phyloP scores from a whole-genome alignment of 2,113 vertebrate species.

The Percopsis transmontana region DNA sequence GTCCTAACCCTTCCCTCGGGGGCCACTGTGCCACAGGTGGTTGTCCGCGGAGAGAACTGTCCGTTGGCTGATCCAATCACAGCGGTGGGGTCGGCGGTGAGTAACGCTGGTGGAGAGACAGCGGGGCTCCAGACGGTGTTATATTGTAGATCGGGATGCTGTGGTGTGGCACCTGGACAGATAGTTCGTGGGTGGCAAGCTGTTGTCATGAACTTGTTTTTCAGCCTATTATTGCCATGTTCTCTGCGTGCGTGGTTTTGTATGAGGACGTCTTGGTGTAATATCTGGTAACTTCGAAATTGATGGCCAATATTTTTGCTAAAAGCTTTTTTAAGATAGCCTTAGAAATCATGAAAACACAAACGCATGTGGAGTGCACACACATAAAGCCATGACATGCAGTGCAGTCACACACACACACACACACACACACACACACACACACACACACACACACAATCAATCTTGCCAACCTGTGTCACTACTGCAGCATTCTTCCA shows the following conservation, averaged over 20 bases:
- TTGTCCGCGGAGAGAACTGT: conserved; percentile 38
- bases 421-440: neutral
- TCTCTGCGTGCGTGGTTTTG: conserved; percentile 37
- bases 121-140: conserved; percentile 22
- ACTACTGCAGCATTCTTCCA: neutral
- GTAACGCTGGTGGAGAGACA: conserved; percentile 47
- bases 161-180: conserved; percentile 62
- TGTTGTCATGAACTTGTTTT: conserved; percentile 74
- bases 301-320: too few species aligned
- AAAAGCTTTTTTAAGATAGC: too few species aligned
- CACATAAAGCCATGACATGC: conserved; percentile 57
- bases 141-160: conserved; percentile 44
- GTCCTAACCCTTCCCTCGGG: conserved; percentile 23
- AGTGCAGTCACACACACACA: conserved; percentile 47
- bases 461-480: conserved; percentile 26
- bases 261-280: conserved; percentile 12
- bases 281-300: conserved; percentile 66
- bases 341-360: neutral
- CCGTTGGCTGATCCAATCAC: conserved; percentile 40
- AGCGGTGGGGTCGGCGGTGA: conserved; percentile 36
- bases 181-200: conserved; percentile 55
- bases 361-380: conserved; percentile 18
- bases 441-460: conserved; percentile 14
- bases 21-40: conserved; percentile 60
- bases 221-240: conserved; percentile 47